phyloP scores from a whole-genome alignment of 2,797 vertebrate species.

The Pogonophryne albipinna region DNA sequence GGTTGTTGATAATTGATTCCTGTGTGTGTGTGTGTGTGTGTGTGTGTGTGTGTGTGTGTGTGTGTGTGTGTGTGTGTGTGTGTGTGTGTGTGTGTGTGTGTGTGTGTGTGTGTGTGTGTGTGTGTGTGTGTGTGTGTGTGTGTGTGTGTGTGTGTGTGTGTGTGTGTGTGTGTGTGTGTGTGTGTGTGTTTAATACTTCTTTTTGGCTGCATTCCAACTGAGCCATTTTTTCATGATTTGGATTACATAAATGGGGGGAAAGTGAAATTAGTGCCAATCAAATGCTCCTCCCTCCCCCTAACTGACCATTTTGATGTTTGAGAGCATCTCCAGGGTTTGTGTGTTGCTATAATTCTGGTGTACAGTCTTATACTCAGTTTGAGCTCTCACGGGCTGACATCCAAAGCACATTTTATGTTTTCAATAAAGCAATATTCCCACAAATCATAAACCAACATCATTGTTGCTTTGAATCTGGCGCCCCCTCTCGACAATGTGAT shows the following conservation, averaged over 20 bases:
- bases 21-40: slow-evolving; percentile 5
- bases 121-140: slow-evolving; percentile 21
- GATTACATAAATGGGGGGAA: slow-evolving; percentile 15
- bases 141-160: slow-evolving; percentile 14
- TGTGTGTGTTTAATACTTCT: not conserved
- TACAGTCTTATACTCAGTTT: not conserved
- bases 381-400: slow-evolving; percentile 29
- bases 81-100: not conserved
- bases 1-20: slow-evolving; percentile 33
- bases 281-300: slow-evolving; percentile 2
- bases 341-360: slow-evolving; percentile 21
- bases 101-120: not conserved
- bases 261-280: slow-evolving; percentile 21
- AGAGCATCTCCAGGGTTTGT: slow-evolving; percentile 27
- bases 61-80: not conserved
- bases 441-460: not conserved
- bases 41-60: not conserved
- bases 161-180: not conserved
- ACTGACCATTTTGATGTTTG: slow-evolving; percentile 26
- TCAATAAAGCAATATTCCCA: slow-evolving; percentile 35
- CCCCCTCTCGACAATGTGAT: slow-evolving; percentile 51
- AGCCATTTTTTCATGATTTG: slow-evolving; percentile 28
- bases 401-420: slow-evolving; percentile 28
- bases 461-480: slow-evolving; percentile 65
- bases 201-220: slow-evolving; percentile 25